phyloP scores from a whole-genome alignment of 2,113 vertebrate genomes.

The Bubo bubo region DNA sequence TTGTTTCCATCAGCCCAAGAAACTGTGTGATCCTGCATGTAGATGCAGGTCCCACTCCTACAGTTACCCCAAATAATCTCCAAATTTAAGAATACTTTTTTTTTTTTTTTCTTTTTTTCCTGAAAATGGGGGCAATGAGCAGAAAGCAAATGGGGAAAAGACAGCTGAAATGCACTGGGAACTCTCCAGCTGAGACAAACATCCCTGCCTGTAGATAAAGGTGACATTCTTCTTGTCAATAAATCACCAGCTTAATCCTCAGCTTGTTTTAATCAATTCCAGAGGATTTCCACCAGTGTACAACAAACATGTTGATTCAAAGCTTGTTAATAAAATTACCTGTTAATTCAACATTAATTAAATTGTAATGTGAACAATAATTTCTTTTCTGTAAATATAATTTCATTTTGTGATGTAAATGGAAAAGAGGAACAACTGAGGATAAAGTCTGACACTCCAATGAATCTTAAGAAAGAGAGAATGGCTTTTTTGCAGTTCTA shows the following conservation, averaged over 20 bases:
- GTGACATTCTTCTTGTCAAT: conserved; percentile 60
- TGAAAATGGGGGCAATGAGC: neutral
- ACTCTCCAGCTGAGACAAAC: conserved; percentile 14
- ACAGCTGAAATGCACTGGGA: neutral
- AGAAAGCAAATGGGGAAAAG: neutral
- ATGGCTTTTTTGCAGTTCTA: neutral
- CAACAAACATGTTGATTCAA: conserved; percentile 10
- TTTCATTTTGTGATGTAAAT: conserved; percentile 30
- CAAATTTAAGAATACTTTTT: neutral
- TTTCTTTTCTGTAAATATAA: conserved; percentile 20
- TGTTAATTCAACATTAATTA: conserved; percentile 50
- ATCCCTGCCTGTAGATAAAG: neutral
- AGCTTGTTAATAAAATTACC: conserved; percentile 23
- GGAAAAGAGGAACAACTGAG: neutral
- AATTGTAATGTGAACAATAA: conserved; percentile 42
- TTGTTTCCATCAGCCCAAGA: neutral
- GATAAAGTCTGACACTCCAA: neutral
- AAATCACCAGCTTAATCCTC: conserved; percentile 65
- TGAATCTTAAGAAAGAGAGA: neutral
- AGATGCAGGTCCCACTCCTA: neutral
- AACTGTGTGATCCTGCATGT: neutral
- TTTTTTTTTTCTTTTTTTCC: neutral
- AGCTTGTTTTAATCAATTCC: conserved; percentile 51
- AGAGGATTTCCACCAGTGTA: conserved; percentile 34
- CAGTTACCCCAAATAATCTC: neutral